Evolutionary conservation across 2,888 invertebrate genomes (phyloP), one percentile per base, ranked within the genome.

Genomic region (Sipha maydis): DNA sequence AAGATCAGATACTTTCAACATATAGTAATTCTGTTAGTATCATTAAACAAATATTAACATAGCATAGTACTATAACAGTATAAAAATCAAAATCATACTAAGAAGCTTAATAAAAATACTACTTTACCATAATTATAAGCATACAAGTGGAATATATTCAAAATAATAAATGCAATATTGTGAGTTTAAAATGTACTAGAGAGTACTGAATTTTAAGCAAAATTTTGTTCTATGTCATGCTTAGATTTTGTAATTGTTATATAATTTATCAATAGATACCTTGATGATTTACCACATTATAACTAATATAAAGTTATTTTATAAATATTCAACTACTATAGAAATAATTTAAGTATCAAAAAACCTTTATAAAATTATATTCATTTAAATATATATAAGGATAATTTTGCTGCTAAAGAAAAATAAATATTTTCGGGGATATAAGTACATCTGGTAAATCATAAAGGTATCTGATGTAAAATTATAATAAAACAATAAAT

Each of bases 221-320:
- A 69, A 41, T 69, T 85, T 77, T 85, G 77, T 54, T 85, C 85
- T 41, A 54, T 48, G 77, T 77, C 85, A 85, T 85, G 69, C 85
- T 85, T 78, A 85, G 17, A 67, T 31, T 19, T 61, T 77, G 61
- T 41, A 77, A 31, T 8, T 77, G 8, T 19, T 85, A 77, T 17
- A 48, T 48, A 71, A 31, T 69, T 48, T 34, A 61, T 1, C 21
- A 79, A 48, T 41, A 67, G 19, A 19, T 69, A 85, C 31, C 48
- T 78, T 5, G 5, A 69, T 69, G 34, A 54, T 78, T 54, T 34
- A 78, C 77, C 48, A 85, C 48, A 48, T 14, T 25, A 19, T 67
- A 25, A 67, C 14, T 48, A 75, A 9, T 75, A 25, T 76, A 77
- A 28, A 28, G 21, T 14, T 61, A 84, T 48, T 48, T 48, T 48